Evolutionary conservation across 2,888 invertebrate genomes (phyloP).

Genomic region (Leptinotarsa peninsularis): DNA sequence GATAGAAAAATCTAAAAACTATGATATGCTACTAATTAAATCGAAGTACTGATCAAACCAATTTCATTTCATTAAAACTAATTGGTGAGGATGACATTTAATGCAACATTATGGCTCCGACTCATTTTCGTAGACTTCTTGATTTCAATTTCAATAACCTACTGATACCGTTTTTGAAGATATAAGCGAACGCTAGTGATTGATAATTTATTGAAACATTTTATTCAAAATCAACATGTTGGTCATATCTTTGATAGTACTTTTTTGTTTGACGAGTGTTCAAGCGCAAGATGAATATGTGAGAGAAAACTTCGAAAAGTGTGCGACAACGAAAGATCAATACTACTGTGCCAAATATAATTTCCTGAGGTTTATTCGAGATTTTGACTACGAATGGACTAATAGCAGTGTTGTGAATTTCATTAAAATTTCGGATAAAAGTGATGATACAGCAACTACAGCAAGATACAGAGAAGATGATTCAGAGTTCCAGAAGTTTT

Average conservation of each 20-base stretch:
- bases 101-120: constrained; percentile 4
- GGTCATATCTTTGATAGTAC: not conserved
- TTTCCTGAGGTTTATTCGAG: constrained; percentile 55
- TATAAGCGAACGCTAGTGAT: not conserved
- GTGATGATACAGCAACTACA: not conserved
- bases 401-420: constrained; percentile 25
- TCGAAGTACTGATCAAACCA: not conserved
- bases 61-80: not conserved
- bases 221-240: constrained; percentile 28
- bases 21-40: not conserved
- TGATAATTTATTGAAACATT: not conserved
- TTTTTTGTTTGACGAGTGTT: not conserved
- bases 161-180: constrained; percentile 22
- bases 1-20: not conserved
- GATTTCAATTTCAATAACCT: constrained; percentile 29
- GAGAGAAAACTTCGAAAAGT: constrained; percentile 53
- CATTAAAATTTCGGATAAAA: constrained; percentile 19
- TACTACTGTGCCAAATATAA: constrained; percentile 58
- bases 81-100: not conserved
- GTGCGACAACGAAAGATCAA: constrained; percentile 49
- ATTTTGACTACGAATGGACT: constrained; percentile 39
- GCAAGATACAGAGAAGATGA: constrained; percentile 47
- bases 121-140: not conserved
- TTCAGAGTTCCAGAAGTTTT: constrained; percentile 52
- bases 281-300: constrained; percentile 54